Conservation (phyloP, 2,888 invertebrate species). For the Ferrisia virgata region DNA sequence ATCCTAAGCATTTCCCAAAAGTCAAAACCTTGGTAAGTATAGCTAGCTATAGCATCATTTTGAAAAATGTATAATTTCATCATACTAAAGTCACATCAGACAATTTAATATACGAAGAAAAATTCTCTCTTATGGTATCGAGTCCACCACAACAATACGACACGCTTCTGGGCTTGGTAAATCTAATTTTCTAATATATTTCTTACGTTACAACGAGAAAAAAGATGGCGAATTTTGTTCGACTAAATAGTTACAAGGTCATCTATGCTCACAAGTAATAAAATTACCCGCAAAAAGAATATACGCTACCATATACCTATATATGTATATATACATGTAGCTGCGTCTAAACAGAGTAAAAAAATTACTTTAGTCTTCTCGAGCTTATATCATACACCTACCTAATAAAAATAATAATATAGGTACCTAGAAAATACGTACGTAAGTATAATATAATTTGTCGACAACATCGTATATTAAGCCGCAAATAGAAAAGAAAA, state of each 20-base stretch:
- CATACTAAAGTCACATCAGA: neutral
- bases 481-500: neutral
- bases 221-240: neutral
- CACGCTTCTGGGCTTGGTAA: neutral
- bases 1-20: too few species aligned
- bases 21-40: too few species aligned
- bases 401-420: too few species aligned
- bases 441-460: neutral
- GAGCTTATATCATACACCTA: neutral
- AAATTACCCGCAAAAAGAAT: neutral
- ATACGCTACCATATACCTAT: too few species aligned
- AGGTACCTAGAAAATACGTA: neutral
- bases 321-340: too few species aligned
- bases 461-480: neutral
- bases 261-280: neutral
- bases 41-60: too few species aligned
- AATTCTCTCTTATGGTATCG: neutral
- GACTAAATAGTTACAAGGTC: neutral
- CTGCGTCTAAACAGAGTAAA: neutral
- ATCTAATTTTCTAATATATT: neutral
- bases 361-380: neutral
- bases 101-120: neutral
- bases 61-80: neutral
- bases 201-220: neutral
- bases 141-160: neutral